Percentiles rank a stretch among this genome's conserved stretches.
Evolutionary conservation across 2,888 invertebrate genomes (phyloP).

Genomic region (Cosmia pyralina): DNA sequence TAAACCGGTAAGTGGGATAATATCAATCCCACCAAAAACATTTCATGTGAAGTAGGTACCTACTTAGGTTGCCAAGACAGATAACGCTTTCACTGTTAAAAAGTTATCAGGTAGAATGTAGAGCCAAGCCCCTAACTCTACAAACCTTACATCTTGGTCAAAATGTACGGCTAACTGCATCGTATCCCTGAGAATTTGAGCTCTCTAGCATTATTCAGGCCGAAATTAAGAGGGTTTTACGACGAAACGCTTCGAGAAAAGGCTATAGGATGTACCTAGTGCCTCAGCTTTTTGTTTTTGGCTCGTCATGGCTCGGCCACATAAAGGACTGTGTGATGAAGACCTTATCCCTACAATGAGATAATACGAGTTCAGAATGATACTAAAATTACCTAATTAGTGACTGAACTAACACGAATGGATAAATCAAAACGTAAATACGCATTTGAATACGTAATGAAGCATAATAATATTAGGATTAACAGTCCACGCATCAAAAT

Average conservation of each 20-base stretch:
- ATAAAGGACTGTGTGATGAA: neutral
- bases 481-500: constrained; percentile 27
- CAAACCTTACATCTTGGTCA: too few relatives aligned
- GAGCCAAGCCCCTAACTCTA: too few relatives aligned
- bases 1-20: too few relatives aligned
- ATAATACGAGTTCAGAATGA: neutral
- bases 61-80: too few relatives aligned
- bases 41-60: too few relatives aligned
- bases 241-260: neutral
- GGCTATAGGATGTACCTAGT: neutral
- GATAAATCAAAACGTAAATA: constrained; percentile 11
- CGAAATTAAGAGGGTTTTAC: neutral
- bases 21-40: too few relatives aligned
- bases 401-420: constrained; percentile 9
- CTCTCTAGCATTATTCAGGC: neutral
- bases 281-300: neutral
- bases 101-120: too few relatives aligned
- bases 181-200: neutral
- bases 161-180: too few relatives aligned
- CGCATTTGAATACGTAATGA: constrained; percentile 30
- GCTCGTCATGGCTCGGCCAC: neutral
- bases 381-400: constrained; percentile 15
- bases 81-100: too few relatives aligned
- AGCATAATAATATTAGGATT: constrained; percentile 16
- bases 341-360: neutral